These are phyloP conservation scores for Aphidoletes aphidimyza DNA, from an alignment of 2,888 invertebrate species.

Conservation along the genomic window DNA sequence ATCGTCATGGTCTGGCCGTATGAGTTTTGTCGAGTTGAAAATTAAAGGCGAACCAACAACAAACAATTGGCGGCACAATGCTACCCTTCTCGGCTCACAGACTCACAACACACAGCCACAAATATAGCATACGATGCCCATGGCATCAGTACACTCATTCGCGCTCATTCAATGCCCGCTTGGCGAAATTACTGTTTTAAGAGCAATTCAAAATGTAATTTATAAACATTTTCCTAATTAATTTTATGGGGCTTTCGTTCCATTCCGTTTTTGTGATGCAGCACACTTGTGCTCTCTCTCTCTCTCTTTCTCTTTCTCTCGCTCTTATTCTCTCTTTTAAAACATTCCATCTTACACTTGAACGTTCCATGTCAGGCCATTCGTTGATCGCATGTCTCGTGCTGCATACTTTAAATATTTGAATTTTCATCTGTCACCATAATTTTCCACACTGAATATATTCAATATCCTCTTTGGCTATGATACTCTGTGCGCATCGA, in stretches of 20 bases:
- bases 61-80: too few relatives aligned
- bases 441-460: constrained; percentile 41
- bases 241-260: constrained; percentile 47
- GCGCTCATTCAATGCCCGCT: constrained; percentile 9
- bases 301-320: background rate
- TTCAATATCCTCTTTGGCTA: background rate
- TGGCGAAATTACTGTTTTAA: constrained; percentile 47
- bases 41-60: background rate
- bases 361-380: constrained; percentile 1
- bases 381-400: constrained; percentile 40
- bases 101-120: background rate
- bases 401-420: constrained; percentile 42
- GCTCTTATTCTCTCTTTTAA: background rate
- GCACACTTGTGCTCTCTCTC: background rate
- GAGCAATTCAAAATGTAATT: constrained; percentile 53
- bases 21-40: background rate
- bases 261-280: constrained; percentile 5
- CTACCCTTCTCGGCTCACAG: constrained; percentile 1
- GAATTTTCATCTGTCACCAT: constrained; percentile 51
- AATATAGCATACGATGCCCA: constrained; percentile 20
- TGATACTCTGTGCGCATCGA: too few relatives aligned
- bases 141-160: background rate
- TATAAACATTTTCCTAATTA: constrained; percentile 54
- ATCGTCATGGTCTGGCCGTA: constrained; percentile 30
- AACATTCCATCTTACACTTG: background rate